These are phyloP conservation scores for Paedocypris sp. DNA, from an alignment of 2,113 vertebrate genomes.

Conservation along the genomic window DNA sequence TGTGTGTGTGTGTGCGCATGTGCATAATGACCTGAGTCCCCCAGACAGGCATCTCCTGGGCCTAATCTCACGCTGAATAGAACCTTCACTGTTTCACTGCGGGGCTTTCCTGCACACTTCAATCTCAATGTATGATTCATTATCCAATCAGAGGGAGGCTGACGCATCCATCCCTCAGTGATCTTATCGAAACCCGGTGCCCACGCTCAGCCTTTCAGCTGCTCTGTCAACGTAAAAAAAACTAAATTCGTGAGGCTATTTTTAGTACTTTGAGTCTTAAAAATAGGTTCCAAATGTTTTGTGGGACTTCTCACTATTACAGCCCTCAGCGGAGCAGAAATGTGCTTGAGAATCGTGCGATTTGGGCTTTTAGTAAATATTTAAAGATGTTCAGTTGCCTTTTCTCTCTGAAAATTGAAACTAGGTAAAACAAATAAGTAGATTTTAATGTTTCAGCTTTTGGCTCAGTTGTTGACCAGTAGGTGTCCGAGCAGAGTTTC, in stretches of 20 bases:
- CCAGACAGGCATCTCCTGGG: constrained; percentile 16
- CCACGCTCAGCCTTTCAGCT: constrained; percentile 19
- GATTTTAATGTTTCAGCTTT: no score
- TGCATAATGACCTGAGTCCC: constrained; percentile 6
- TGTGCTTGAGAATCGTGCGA: background rate
- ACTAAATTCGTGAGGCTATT: constrained; percentile 27
- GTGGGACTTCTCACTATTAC: constrained; percentile 3
- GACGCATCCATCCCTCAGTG: constrained; percentile 15
- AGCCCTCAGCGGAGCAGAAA: background rate
- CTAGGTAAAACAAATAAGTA: no score
- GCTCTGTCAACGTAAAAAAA: constrained; percentile 19
- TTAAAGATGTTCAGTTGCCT: no score
- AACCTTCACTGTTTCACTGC: constrained; percentile 19
- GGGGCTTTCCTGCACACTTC: constrained; percentile 33
- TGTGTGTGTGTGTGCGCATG: background rate
- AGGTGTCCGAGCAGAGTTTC: no score
- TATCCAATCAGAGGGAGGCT: constrained; percentile 29
- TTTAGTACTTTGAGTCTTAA: constrained; percentile 26
- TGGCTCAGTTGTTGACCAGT: no score
- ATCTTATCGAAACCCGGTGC: constrained; percentile 28
- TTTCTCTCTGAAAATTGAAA: constrained; percentile 1
- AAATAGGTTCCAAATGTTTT: constrained; percentile 15
- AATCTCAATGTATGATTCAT: constrained; percentile 29
- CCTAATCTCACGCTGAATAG: constrained; percentile 18
- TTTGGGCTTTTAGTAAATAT: background rate